Evolutionary conservation across 2,113 vertebrate species (phyloP).

Genomic region (Trematomus loennbergii): DNA sequence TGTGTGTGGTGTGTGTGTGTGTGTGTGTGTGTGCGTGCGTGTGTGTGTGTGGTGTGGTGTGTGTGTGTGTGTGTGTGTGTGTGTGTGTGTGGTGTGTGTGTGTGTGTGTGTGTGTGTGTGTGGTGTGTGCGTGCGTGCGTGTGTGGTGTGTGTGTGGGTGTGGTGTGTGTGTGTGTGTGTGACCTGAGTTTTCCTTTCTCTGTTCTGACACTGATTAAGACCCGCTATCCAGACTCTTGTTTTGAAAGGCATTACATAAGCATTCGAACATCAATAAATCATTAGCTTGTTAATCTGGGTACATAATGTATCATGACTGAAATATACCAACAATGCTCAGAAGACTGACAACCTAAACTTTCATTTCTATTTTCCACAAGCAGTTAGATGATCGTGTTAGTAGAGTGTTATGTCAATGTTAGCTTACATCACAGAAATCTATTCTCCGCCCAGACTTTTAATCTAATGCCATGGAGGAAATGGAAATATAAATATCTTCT

Average conservation of each 20-base stretch:
- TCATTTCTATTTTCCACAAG: slow-evolving; percentile 1
- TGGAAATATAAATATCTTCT: no score
- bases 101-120: slow-evolving; percentile 10
- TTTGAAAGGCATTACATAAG: slow-evolving; percentile 39
- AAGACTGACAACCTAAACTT: neutral
- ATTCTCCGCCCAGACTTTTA: neutral
- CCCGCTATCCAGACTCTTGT: slow-evolving; percentile 26
- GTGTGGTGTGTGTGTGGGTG: no score
- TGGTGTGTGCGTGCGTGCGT: no score
- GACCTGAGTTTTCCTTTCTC: slow-evolving; percentile 37
- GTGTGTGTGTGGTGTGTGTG: slow-evolving; percentile 3
- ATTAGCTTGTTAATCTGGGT: slow-evolving; percentile 32
- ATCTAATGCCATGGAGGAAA: no score
- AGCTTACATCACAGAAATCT: neutral
- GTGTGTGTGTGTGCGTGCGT: neutral
- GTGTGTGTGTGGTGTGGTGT: neutral
- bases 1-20: no score
- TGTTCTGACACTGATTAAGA: slow-evolving; percentile 44
- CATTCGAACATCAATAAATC: slow-evolving; percentile 44
- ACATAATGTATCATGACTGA: slow-evolving; percentile 1
- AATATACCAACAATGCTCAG: slow-evolving; percentile 23
- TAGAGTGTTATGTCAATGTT: neutral
- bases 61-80: slow-evolving; percentile 7
- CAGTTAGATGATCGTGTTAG: neutral
- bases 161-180: slow-evolving; percentile 3